A percentile compares a stretch with the other conserved stretches of the same genome.
These are phyloP conservation scores for Odontesthes bonariensis DNA, from an alignment of 2,113 vertebrate genomes.

Conservation along the genomic window DNA sequence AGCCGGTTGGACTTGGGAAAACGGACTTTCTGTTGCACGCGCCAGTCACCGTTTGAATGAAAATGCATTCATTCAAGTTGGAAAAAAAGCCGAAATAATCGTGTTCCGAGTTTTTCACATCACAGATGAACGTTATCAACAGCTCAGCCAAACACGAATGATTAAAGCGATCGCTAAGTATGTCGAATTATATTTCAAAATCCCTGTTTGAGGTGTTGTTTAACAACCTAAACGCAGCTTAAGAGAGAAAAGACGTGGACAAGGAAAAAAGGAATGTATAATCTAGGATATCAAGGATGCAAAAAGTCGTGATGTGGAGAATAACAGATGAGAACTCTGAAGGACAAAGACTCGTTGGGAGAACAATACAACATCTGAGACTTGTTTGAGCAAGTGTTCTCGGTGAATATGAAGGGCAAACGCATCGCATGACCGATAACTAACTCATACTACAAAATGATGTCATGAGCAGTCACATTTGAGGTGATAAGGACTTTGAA, in stretches of 20 bases:
- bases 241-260: not conserved
- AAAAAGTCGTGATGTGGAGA: constrained; percentile 12
- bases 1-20: too few relatives aligned
- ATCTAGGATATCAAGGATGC: constrained; percentile 14
- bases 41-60: too few relatives aligned
- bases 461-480: constrained; percentile 7
- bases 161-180: not conserved
- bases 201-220: not conserved
- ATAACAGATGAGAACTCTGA: constrained; percentile 6
- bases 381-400: not conserved
- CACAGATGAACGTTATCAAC: not conserved
- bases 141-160: not conserved
- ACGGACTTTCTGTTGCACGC: not conserved
- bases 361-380: not conserved
- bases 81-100: not conserved
- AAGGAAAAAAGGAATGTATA: not conserved
- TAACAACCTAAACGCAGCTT: not conserved
- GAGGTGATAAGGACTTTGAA: constrained; percentile 4
- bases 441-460: not conserved
- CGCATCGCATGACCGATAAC: not conserved
- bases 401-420: constrained; percentile 16
- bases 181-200: not conserved
- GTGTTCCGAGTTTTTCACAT: not conserved
- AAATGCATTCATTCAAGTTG: not conserved
- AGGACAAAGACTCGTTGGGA: constrained; percentile 17